These are phyloP conservation scores for Sebastes goodei DNA, from an alignment of 2,797 vertebrate species.

Conservation along the genomic window DNA sequence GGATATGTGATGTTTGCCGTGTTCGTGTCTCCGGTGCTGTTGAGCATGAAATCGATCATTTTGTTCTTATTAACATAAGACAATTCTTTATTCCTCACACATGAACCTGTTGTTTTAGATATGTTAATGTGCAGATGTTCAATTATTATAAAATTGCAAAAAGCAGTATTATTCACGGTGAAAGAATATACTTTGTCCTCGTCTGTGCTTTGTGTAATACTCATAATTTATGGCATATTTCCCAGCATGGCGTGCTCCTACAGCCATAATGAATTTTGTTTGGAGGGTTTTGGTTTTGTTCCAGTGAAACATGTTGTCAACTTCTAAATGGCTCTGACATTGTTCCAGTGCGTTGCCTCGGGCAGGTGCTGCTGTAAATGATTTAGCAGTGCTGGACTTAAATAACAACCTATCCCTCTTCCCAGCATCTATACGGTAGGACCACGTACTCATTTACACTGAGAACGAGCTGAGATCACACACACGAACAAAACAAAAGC, in stretches of 20 bases:
- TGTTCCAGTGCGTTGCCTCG: conserved; percentile 21
- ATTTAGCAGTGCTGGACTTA: conserved; percentile 31
- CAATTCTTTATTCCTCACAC: not conserved
- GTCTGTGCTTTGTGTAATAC: conserved; percentile 3
- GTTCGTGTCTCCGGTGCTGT: not conserved
- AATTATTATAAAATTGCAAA: not conserved
- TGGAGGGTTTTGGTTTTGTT: conserved; percentile 21
- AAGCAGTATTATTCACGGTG: conserved; percentile 7
- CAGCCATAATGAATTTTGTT: conserved; percentile 20
- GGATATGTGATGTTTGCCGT: not conserved
- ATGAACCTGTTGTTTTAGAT: conserved; percentile 1
- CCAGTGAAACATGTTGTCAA: conserved; percentile 23
- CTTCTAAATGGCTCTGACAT: conserved; percentile 38
- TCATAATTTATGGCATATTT: conserved; percentile 8
- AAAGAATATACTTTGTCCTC: not conserved
- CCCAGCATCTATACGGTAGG: not conserved
- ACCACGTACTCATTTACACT: no score
- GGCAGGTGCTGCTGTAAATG: conserved; percentile 42
- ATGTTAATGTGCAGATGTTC: not conserved
- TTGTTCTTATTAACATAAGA: not conserved
- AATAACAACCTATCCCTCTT: conserved; percentile 10
- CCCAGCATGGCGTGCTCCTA: not conserved
- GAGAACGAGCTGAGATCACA: no score
- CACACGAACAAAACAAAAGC: no score
- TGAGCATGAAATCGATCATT: not conserved